Conservation (phyloP, 2,888 invertebrate species). For the Lochmaea capreae region DNA sequence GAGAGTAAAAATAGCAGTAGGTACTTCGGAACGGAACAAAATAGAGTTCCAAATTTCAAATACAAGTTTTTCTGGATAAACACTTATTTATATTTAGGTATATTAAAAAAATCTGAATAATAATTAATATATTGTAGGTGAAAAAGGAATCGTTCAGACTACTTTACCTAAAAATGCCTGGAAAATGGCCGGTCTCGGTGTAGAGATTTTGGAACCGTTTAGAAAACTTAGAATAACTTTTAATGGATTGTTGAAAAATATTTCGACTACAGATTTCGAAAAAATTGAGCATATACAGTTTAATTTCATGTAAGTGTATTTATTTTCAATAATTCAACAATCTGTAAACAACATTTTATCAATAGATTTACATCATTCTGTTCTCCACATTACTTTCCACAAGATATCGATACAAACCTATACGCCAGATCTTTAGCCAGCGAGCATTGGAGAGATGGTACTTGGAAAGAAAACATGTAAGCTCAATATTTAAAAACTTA, state of each 20-base stretch:
- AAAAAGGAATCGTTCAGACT: constrained; percentile 26
- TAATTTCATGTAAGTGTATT: constrained; percentile 72
- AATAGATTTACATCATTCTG: constrained; percentile 71
- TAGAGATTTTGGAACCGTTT: constrained; percentile 74
- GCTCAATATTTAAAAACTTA: constrained; percentile 38
- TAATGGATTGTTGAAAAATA: constrained; percentile 74
- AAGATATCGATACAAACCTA: constrained; percentile 69
- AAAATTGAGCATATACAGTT: constrained; percentile 67
- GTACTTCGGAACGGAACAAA: no score
- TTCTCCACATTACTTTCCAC: constrained; percentile 67
- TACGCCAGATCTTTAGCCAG: constrained; percentile 70
- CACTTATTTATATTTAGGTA: no score
- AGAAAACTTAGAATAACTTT: constrained; percentile 73
- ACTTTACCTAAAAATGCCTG: constrained; percentile 66
- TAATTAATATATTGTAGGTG: constrained; percentile 25
- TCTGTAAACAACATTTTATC: constrained; percentile 35
- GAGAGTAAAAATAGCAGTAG: no score
- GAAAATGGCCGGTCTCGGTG: constrained; percentile 71
- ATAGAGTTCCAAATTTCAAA: no score
- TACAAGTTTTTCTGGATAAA: no score
- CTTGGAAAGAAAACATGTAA: constrained; percentile 72
- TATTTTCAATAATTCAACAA: constrained; percentile 6
- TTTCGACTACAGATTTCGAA: constrained; percentile 59
- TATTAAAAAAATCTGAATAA: no score
- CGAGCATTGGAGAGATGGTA: constrained; percentile 70